Conservation (phyloP, 2,888 invertebrate species). For the Candidula unifasciata region DNA sequence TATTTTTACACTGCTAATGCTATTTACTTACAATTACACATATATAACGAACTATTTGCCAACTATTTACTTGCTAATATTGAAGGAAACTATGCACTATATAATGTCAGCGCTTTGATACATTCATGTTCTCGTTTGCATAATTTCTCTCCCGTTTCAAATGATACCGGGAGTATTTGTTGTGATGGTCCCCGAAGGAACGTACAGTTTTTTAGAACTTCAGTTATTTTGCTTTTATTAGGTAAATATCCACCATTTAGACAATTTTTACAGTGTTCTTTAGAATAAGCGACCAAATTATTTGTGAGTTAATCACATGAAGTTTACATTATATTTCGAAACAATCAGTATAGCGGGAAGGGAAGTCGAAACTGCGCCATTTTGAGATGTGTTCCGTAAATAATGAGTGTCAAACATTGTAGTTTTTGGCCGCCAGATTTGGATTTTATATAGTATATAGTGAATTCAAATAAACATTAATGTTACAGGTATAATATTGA, state of each 20-base stretch:
- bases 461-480: not conserved
- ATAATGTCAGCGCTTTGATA: not conserved
- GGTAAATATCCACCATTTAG: too few species aligned
- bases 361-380: slow-evolving; percentile 46
- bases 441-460: not conserved
- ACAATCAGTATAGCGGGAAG: slow-evolving; percentile 29
- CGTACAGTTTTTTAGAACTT: too few species aligned
- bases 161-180: not conserved
- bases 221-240: too few species aligned
- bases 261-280: too few species aligned
- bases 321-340: not conserved
- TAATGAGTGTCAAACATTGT: not conserved
- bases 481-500: not conserved
- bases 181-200: not conserved
- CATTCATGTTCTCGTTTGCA: not conserved
- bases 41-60: too few species aligned
- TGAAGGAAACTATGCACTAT: not conserved
- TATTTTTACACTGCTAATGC: too few species aligned
- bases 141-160: not conserved
- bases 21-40: too few species aligned
- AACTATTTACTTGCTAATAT: not conserved
- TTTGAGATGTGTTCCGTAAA: slow-evolving; percentile 21
- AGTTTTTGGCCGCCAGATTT: slow-evolving; percentile 15
- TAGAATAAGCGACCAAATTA: not conserved
- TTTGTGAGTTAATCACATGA: not conserved